These are phyloP conservation scores for Lota lota DNA, from an alignment of 2,113 vertebrate genomes.

Conservation along the genomic window DNA sequence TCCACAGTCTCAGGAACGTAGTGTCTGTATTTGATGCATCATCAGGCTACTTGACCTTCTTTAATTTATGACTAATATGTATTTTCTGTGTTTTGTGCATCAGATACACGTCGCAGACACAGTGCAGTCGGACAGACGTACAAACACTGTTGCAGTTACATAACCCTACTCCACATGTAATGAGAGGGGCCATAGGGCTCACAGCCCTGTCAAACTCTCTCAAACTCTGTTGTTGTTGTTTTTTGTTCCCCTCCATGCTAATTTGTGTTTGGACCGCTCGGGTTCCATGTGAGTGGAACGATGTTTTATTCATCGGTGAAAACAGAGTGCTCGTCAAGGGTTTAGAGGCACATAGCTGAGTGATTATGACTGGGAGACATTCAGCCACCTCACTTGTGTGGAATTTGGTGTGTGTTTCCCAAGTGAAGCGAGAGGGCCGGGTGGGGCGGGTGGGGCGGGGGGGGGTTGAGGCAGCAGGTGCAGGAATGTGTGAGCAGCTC, in stretches of 20 bases:
- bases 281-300: slow-evolving; percentile 31
- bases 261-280: too few species aligned
- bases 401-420: slow-evolving; percentile 40
- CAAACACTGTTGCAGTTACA: too few species aligned
- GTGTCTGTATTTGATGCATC: neutral
- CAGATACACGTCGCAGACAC: too few species aligned
- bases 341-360: slow-evolving; percentile 51
- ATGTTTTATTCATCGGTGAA: slow-evolving; percentile 54
- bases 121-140: too few species aligned
- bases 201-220: neutral
- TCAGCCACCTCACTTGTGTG: slow-evolving; percentile 53
- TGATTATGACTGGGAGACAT: slow-evolving; percentile 47
- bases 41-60: slow-evolving; percentile 3
- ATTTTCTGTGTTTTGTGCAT: neutral
- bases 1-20: slow-evolving; percentile 44
- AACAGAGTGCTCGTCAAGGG: slow-evolving; percentile 53
- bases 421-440: slow-evolving; percentile 33
- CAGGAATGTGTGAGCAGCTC: slow-evolving; percentile 58
- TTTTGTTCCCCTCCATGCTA: slow-evolving; percentile 9
- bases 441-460: slow-evolving; percentile 7
- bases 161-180: neutral
- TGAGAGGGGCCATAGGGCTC: slow-evolving; percentile 1
- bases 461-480: slow-evolving; percentile 59
- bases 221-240: neutral
- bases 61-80: slow-evolving; percentile 25